phyloP scores from a whole-genome alignment of 53 echinoderm and acorn worm genomes.

The Stichopus horrens region DNA sequence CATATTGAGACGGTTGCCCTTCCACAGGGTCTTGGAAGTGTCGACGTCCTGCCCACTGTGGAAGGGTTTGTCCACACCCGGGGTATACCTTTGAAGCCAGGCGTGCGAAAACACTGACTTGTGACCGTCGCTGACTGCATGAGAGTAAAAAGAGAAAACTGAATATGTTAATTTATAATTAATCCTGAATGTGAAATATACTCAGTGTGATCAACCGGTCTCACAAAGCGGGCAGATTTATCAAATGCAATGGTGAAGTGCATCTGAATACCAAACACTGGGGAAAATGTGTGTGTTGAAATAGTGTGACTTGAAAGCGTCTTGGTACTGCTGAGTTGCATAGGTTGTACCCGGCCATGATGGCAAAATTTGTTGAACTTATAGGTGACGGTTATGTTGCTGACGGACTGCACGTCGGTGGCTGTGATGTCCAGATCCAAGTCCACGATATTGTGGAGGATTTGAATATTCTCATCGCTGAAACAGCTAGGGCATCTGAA shows the following conservation, averaged over 20 bases:
- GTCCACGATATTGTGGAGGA: conserved; percentile 55
- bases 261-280: no score
- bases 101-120: conserved; percentile 52
- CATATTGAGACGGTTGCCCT: conserved; percentile 40
- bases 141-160: background rate
- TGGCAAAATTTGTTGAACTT: conserved; percentile 30
- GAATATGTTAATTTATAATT: background rate
- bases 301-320: no score
- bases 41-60: background rate
- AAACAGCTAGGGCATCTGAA: conserved; percentile 67
- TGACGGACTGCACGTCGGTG: conserved; percentile 5
- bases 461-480: conserved; percentile 48
- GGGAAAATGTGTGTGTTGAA: no score
- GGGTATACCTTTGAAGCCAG: conserved; percentile 67
- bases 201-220: background rate
- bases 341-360: no score
- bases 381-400: conserved; percentile 57
- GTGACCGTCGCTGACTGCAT: conserved; percentile 66
- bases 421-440: conserved; percentile 61
- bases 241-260: no score
- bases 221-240: background rate
- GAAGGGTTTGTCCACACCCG: conserved; percentile 5
- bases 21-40: conserved; percentile 55
- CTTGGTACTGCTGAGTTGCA: no score
- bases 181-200: background rate